phyloP scores from a whole-genome alignment of 1,140 invertebrate genomes.

The Lepidurus packardi region DNA sequence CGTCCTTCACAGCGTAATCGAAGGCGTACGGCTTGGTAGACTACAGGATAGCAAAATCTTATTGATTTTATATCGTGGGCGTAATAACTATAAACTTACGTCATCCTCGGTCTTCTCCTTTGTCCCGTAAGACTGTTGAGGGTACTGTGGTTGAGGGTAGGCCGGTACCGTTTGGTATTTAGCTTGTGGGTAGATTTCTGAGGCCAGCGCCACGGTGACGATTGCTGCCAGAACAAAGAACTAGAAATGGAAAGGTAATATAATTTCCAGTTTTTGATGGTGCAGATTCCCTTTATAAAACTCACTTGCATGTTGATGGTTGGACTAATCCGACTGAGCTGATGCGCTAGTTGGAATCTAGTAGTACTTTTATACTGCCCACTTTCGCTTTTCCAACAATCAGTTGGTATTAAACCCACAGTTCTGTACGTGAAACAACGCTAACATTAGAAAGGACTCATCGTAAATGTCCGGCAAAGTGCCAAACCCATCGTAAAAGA shows the following conservation, averaged over 20 bases:
- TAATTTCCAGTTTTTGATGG: not conserved
- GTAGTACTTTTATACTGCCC: not conserved
- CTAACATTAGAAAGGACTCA: no score
- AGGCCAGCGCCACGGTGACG: not conserved
- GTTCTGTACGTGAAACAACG: no score
- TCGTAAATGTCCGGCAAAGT: no score
- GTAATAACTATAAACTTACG: not conserved
- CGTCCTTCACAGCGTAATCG: conserved; percentile 36
- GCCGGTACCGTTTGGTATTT: not conserved
- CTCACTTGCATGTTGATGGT: not conserved
- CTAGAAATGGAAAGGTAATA: not conserved
- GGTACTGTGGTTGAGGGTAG: not conserved
- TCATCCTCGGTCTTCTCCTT: not conserved
- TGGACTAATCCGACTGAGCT: not conserved
- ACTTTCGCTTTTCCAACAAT: no score
- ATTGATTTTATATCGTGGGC: not conserved
- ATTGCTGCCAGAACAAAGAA: conserved; percentile 10
- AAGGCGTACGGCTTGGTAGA: conserved; percentile 36
- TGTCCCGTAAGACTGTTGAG: not conserved
- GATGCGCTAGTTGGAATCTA: not conserved
- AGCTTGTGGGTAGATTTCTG: not conserved
- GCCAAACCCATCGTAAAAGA: no score
- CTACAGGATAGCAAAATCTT: not conserved
- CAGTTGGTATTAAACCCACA: no score
- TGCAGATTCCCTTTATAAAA: not conserved